phyloP scores from a whole-genome alignment of 2,113 vertebrate species.

The Galeopterus variegatus region DNA sequence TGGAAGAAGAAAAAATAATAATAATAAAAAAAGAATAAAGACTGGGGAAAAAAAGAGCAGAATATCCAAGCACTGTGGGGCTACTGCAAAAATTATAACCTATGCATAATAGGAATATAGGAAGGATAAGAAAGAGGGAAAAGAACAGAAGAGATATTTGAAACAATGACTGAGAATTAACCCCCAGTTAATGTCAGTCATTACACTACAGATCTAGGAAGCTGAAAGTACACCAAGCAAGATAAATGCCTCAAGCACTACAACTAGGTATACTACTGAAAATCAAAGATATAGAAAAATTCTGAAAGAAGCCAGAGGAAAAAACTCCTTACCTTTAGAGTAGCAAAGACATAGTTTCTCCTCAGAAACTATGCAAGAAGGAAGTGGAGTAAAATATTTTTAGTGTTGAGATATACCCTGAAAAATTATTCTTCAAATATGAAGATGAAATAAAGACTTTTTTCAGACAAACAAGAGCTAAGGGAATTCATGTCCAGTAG shows the following conservation, averaged over 20 bases:
- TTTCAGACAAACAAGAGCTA: not conserved
- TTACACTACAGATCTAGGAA: not conserved
- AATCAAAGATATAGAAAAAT: not conserved
- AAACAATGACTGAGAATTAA: not conserved
- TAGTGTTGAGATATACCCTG: not conserved
- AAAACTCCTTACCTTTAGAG: not conserved
- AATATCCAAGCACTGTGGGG: not conserved
- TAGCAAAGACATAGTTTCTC: not conserved
- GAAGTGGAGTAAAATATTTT: not conserved
- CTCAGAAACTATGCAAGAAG: not conserved
- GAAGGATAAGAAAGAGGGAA: not conserved
- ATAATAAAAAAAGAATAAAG: not conserved
- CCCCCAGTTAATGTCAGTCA: not conserved
- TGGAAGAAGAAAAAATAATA: not conserved
- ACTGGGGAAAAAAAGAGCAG: not conserved
- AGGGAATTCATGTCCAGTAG: not conserved
- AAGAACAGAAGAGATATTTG: not conserved
- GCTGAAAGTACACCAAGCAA: not conserved
- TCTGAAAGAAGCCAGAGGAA: not conserved
- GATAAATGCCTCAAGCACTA: not conserved
- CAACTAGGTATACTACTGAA: not conserved
- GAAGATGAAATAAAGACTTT: not conserved
- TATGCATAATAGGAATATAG: not conserved
- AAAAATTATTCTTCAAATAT: not conserved
- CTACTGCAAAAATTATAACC: not conserved